Conservation (phyloP, 1,140 invertebrate genomes). For the Steinernema feltiae region DNA sequence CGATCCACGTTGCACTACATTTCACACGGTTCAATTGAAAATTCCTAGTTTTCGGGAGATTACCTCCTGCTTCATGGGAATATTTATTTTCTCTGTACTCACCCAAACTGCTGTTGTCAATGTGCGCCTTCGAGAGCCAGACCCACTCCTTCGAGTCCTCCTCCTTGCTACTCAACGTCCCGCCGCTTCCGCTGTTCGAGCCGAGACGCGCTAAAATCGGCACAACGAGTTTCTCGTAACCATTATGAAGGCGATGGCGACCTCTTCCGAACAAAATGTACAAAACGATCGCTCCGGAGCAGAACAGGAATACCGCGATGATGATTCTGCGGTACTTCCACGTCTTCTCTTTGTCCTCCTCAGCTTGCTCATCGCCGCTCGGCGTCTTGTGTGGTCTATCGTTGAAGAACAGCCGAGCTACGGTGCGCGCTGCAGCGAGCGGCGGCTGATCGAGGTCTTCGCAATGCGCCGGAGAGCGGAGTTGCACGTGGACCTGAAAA, state of each 20-base stretch:
- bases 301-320: slow-evolving; percentile 10
- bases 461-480: slow-evolving; percentile 27
- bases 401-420: slow-evolving; percentile 21
- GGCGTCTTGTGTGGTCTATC: slow-evolving; percentile 15
- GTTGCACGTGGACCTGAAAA: slow-evolving; percentile 27
- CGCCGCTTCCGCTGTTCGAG: slow-evolving; percentile 22
- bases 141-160: slow-evolving; percentile 38
- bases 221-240: slow-evolving; percentile 37
- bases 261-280: slow-evolving; percentile 21
- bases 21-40: too few species aligned
- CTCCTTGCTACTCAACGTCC: slow-evolving; percentile 14
- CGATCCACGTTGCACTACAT: too few species aligned
- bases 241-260: slow-evolving; percentile 26
- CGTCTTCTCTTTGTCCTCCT: neutral
- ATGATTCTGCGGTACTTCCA: slow-evolving; percentile 21
- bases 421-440: slow-evolving; percentile 12
- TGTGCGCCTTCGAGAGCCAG: slow-evolving; percentile 32
- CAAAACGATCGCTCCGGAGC: slow-evolving; percentile 17
- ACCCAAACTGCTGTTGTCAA: slow-evolving; percentile 29
- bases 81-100: slow-evolving; percentile 8
- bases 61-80: too few species aligned
- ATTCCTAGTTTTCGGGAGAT: too few species aligned
- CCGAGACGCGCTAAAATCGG: slow-evolving; percentile 31
- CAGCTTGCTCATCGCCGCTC: neutral
- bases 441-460: slow-evolving; percentile 26